phyloP scores from a whole-genome alignment of 2,113 vertebrate genomes.

The Mustela nigripes region DNA sequence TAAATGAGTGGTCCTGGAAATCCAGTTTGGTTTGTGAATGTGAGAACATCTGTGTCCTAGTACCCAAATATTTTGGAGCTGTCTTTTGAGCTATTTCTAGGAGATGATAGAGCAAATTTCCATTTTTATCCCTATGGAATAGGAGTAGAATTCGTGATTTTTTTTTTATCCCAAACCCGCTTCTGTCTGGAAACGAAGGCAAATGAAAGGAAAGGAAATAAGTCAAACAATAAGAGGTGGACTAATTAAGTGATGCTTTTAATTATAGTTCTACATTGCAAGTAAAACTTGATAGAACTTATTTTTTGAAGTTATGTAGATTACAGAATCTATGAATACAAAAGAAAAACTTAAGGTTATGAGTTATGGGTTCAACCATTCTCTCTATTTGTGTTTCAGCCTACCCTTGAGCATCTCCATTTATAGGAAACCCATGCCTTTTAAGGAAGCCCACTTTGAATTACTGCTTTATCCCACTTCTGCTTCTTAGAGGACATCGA shows the following conservation, averaged over 20 bases:
- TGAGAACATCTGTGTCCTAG: not conserved
- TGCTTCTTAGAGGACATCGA: not conserved
- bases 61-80: not conserved
- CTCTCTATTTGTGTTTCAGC: not conserved
- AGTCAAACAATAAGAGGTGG: not conserved
- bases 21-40: not conserved
- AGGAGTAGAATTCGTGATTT: not conserved
- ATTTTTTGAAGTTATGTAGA: not conserved
- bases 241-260: not conserved
- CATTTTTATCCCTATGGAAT: not conserved
- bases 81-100: slow-evolving; percentile 6
- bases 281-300: not conserved
- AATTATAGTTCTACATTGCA: slow-evolving; percentile 5
- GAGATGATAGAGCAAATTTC: not conserved
- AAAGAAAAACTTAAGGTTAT: not conserved
- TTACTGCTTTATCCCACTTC: not conserved
- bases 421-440: not conserved
- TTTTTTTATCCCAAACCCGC: not conserved
- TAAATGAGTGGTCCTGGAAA: not conserved
- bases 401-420: not conserved
- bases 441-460: not conserved
- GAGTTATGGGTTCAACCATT: not conserved
- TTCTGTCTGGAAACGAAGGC: not conserved
- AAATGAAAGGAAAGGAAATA: slow-evolving; percentile 29
- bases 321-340: not conserved